Conservation (phyloP, 2,113 vertebrate species). For the Microtus richardsoni region DNA sequence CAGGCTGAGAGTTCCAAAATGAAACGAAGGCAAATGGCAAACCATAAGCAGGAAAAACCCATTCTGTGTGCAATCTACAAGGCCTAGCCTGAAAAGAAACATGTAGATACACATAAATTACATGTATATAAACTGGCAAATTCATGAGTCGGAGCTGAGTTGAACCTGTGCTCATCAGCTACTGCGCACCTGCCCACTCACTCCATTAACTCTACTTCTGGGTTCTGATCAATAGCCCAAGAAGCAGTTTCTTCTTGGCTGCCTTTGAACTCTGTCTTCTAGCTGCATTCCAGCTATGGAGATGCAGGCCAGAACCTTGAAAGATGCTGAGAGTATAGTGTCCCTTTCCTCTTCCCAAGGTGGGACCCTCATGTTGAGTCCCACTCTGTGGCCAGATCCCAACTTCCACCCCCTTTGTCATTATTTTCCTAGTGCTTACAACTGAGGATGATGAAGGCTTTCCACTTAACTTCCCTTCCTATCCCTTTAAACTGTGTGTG, state of each 20-base stretch:
- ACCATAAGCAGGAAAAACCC: background rate
- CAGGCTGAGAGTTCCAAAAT: background rate
- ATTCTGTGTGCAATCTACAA: background rate
- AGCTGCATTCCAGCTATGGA: background rate
- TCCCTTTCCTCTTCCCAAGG: background rate
- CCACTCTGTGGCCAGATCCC: background rate
- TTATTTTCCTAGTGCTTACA: background rate
- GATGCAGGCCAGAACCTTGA: background rate
- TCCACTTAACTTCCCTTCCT: background rate
- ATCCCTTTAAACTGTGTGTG: accelerated
- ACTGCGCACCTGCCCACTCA: accelerated
- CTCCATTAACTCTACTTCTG: background rate
- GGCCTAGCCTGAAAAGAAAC: background rate
- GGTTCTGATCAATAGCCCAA: background rate
- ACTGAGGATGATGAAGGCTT: background rate
- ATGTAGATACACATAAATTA: background rate
- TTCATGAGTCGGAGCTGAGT: background rate
- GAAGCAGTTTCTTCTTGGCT: background rate
- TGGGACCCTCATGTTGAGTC: background rate
- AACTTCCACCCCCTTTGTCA: too few relatives aligned
- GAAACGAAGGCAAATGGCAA: background rate
- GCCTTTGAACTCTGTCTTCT: background rate
- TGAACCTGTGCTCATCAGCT: background rate
- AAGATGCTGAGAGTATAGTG: accelerated
- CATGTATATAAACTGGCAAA: background rate